Evolutionary conservation across 2,113 vertebrate genomes (phyloP).

Genomic region (Tichodroma muraria): DNA sequence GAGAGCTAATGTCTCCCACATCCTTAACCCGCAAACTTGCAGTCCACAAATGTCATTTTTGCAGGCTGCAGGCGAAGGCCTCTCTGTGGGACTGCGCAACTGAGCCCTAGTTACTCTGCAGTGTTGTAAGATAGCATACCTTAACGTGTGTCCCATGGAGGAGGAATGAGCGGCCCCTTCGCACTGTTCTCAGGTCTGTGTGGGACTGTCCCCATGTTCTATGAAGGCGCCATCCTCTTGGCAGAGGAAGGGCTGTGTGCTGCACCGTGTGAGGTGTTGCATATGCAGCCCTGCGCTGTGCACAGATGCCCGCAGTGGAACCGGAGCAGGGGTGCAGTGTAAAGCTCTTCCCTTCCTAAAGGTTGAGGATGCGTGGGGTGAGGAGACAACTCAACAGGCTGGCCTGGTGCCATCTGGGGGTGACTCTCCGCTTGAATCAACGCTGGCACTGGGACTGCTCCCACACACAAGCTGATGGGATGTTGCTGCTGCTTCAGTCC

Average conservation of each 20-base stretch:
- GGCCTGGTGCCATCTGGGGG: not conserved
- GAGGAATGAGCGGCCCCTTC: not conserved
- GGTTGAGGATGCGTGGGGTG: not conserved
- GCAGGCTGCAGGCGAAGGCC: not conserved
- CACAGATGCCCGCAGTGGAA: accelerated
- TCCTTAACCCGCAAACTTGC: not conserved
- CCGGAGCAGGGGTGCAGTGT: accelerated
- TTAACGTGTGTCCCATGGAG: not conserved
- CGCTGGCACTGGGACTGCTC: not conserved
- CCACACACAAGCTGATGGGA: not conserved
- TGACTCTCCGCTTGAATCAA: not conserved
- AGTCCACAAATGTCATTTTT: not conserved
- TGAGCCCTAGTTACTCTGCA: not conserved
- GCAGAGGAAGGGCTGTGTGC: not conserved
- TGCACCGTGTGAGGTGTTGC: accelerated
- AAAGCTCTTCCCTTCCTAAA: not conserved
- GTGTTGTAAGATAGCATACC: not conserved
- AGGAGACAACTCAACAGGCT: not conserved
- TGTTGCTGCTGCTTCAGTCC: not conserved
- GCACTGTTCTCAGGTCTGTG: not conserved
- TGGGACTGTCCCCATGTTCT: accelerated
- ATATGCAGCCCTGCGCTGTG: accelerated
- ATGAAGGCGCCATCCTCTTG: not conserved
- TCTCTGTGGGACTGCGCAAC: accelerated
- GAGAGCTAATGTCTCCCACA: not conserved